Evolutionary conservation across 2,113 vertebrate species (phyloP), one percentile per base, ranked within the genome.

Genomic region (Aplodontia rufa): DNA sequence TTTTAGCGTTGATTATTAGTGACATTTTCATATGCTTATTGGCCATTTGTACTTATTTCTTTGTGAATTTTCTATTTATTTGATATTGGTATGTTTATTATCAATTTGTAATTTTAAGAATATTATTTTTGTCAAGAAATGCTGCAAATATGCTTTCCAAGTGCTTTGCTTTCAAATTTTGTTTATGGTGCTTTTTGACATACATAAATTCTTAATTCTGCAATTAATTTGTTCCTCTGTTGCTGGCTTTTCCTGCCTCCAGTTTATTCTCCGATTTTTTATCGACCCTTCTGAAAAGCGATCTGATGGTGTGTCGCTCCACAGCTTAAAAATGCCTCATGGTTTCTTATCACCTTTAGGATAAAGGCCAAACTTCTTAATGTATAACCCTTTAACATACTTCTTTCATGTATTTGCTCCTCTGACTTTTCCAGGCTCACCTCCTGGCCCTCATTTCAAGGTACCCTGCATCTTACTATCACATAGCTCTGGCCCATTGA

Each of bases 111-210:
- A 94, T 90, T 93, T 95, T 94, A 95, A 74, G 80, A 95, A 79
- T 94, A 93, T 97, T 91, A 93, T 93, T 96, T 97, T 97, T 95
- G 93, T 96, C 91, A 86, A 95, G 91, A 97, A 97, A 97, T 93
- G 87, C 84, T 88, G n/a, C 85, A 76, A 86, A 86, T 95, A 86
- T 69, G 95, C 91, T 96, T 91, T 92, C 91, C 20, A 93, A 97
- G 91, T 83, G 93, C 96, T 97, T 94, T 92, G 96, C 95, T 97
- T 97, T 96, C 96, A 47, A 66, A 87, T 96, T 97, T 96, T 93
- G 91, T 95, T 97, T 75, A 96, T 91, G 97, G 97, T 97, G 97
- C 96, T 97, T 87, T 97, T 94, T 92, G 84, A 97, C 93, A 89
- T 82, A 97, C 74, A 97, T 97, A 97, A 97, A 97, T 89, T 96